phyloP scores from a whole-genome alignment of 2,888 invertebrate genomes.

The Siphlonurus alternatus region DNA sequence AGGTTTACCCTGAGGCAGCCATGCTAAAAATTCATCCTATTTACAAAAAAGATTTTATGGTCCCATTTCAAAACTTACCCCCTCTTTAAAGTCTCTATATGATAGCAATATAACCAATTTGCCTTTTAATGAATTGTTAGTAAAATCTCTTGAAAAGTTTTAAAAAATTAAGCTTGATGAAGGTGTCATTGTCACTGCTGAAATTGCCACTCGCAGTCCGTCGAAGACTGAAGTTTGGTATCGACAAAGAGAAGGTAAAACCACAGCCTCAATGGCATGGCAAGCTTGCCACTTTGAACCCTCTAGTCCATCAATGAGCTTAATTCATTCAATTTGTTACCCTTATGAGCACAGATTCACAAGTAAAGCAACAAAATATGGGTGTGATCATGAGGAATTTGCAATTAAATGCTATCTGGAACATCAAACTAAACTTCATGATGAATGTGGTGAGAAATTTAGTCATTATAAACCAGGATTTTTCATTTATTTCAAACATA shows the following conservation, averaged over 20 bases:
- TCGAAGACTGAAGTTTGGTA: neutral
- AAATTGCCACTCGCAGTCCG: neutral
- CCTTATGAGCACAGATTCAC: neutral
- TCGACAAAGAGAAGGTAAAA: neutral
- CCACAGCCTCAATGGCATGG: neutral
- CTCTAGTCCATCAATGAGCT: neutral
- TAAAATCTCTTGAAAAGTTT: too few species aligned
- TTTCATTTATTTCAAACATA: neutral
- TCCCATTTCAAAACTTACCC: too few species aligned
- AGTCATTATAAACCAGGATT: neutral
- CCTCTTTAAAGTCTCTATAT: too few species aligned
- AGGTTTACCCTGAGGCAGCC: too few species aligned
- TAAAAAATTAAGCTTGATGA: too few species aligned
- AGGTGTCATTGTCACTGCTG: too few species aligned
- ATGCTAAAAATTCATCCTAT: too few species aligned
- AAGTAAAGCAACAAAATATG: neutral
- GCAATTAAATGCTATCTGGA: neutral
- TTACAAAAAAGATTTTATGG: too few species aligned
- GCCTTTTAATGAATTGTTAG: too few species aligned
- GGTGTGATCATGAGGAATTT: neutral
- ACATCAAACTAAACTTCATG: neutral
- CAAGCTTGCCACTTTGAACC: neutral
- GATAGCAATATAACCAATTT: too few species aligned
- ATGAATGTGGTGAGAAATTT: neutral
- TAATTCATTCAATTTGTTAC: neutral